Evolutionary conservation across 1,140 invertebrate genomes (phyloP).

Genomic region (Eurosta solidaginis): DNA sequence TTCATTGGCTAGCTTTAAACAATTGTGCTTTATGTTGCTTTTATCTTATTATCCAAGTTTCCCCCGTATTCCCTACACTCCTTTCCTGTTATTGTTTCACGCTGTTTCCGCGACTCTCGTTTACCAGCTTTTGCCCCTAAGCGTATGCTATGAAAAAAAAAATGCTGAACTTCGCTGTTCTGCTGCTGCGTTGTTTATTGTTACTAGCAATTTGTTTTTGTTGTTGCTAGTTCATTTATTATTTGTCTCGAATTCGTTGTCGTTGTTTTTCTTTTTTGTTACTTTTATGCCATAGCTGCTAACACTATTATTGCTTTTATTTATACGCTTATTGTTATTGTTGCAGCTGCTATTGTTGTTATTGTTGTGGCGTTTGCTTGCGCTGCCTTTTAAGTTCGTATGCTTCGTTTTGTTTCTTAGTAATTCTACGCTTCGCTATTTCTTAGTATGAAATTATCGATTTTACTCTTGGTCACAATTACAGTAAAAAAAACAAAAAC

Average conservation of each 20-base stretch:
- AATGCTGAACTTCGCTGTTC: neutral
- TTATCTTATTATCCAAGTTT: no score
- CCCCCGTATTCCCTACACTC: no score
- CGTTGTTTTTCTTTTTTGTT: neutral
- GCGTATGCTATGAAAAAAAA: neutral
- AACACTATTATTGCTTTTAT: neutral
- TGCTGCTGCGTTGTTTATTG: constrained; percentile 11
- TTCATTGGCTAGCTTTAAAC: no score
- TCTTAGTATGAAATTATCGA: constrained; percentile 6
- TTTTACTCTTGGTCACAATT: neutral
- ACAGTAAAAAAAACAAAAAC: neutral
- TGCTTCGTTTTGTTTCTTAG: neutral
- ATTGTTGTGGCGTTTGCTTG: neutral
- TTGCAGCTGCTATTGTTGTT: neutral
- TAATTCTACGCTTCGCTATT: neutral
- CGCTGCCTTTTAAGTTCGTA: neutral
- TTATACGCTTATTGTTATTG: neutral
- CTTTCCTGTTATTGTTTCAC: no score
- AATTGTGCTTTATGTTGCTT: no score
- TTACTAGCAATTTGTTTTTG: neutral
- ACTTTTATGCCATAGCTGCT: neutral
- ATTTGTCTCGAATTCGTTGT: constrained; percentile 25
- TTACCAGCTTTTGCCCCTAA: neutral
- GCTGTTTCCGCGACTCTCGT: neutral
- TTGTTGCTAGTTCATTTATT: neutral